A percentile compares a stretch with the other conserved stretches of the same genome.
phyloP scores from a whole-genome alignment of 2,113 vertebrate genomes.

The Myrmophylax atrothorax region DNA sequence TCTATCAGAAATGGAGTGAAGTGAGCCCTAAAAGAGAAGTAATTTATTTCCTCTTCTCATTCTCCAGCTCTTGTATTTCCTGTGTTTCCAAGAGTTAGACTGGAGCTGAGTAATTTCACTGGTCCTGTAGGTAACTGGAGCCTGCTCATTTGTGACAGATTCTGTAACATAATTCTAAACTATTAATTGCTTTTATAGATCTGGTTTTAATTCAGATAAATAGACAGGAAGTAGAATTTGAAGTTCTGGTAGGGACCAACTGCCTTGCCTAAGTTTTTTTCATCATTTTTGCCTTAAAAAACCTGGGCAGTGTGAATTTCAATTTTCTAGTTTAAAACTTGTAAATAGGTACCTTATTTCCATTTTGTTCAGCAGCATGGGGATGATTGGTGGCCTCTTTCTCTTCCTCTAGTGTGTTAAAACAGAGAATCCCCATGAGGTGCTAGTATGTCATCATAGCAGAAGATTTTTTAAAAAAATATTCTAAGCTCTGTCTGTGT shows the following conservation, averaged over 20 bases:
- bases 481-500: not conserved
- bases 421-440: not conserved
- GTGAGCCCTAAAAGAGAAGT: not conserved
- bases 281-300: not conserved
- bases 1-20: not conserved
- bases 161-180: not conserved
- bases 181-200: not conserved
- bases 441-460: not conserved
- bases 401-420: not conserved
- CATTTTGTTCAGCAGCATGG: not conserved
- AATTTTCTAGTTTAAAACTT: not conserved
- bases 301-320: not conserved
- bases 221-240: not conserved
- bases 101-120: not conserved
- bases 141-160: not conserved
- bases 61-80: not conserved
- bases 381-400: not conserved
- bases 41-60: not conserved
- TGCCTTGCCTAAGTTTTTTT: not conserved
- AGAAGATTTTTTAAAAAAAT: not conserved
- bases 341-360: not conserved
- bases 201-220: not conserved
- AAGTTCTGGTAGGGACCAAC: not conserved
- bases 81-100: not conserved
- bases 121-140: not conserved